These are phyloP conservation scores for Gari tellinella DNA, from an alignment of 2,888 invertebrate species.

Conservation along the genomic window DNA sequence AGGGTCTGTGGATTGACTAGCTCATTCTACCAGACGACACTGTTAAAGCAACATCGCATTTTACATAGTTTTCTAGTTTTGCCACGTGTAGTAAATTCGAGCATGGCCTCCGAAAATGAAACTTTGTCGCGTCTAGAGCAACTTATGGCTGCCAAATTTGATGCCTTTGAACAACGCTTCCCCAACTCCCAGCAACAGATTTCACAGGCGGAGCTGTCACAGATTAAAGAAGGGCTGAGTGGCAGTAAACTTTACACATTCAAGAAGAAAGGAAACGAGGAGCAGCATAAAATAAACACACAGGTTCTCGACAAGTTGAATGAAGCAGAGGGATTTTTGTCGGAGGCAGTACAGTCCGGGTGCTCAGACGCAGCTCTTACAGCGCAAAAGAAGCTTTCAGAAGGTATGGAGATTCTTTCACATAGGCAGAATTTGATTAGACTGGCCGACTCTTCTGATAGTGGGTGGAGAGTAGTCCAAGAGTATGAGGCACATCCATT, in stretches of 20 bases:
- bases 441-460: conserved; percentile 19
- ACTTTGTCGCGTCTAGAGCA: background rate
- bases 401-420: conserved; percentile 21
- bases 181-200: background rate
- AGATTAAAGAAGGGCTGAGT: background rate
- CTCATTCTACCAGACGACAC: no score
- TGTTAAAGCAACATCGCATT: no score
- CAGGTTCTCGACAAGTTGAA: conserved; percentile 14
- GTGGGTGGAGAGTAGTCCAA: conserved; percentile 22
- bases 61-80: no score
- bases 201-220: background rate
- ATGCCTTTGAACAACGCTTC: no score
- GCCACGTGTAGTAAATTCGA: no score
- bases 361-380: background rate
- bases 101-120: no score
- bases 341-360: background rate
- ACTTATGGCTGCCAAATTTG: background rate
- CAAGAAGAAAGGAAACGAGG: conserved; percentile 26
- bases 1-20: no score
- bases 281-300: conserved; percentile 23
- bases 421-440: conserved; percentile 18
- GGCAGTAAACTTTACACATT: background rate
- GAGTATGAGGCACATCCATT: conserved; percentile 28
- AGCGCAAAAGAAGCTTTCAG: conserved; percentile 13
- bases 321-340: conserved; percentile 1